Evolutionary conservation across 2,113 vertebrate species (phyloP).

Genomic region (Erpornis zantholeuca): DNA sequence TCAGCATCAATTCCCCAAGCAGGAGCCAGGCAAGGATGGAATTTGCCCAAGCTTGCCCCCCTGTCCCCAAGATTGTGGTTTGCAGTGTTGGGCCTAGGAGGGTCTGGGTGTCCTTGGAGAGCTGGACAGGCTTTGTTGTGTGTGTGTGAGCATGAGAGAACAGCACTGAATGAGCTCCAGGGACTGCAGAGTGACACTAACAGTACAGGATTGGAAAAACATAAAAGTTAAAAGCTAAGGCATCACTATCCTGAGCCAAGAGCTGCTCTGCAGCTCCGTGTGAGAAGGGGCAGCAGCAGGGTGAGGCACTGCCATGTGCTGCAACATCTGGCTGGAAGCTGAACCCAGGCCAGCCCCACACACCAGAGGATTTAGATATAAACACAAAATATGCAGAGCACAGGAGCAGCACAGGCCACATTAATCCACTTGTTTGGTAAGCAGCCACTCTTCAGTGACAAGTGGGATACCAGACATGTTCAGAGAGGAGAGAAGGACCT

Average conservation of each 20-base stretch:
- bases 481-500: not conserved
- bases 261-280: not conserved
- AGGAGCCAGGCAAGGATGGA: no score
- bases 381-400: not conserved
- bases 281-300: not conserved
- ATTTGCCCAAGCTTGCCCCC: no score
- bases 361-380: slow-evolving; percentile 15
- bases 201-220: no score
- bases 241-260: not conserved
- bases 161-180: no score
- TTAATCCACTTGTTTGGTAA: slow-evolving; percentile 14
- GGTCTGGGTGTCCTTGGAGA: no score
- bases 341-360: slow-evolving; percentile 12
- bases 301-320: slow-evolving; percentile 1
- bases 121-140: no score
- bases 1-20: no score
- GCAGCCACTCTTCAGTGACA: not conserved
- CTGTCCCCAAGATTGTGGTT: no score
- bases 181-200: no score
- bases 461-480: not conserved
- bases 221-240: no score
- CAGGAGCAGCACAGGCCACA: not conserved
- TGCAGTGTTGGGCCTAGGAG: no score
- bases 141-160: no score
- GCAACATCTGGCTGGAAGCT: slow-evolving; percentile 41